Evolutionary conservation across 2,113 vertebrate species (phyloP).

Genomic region (Pimephales promelas): DNA sequence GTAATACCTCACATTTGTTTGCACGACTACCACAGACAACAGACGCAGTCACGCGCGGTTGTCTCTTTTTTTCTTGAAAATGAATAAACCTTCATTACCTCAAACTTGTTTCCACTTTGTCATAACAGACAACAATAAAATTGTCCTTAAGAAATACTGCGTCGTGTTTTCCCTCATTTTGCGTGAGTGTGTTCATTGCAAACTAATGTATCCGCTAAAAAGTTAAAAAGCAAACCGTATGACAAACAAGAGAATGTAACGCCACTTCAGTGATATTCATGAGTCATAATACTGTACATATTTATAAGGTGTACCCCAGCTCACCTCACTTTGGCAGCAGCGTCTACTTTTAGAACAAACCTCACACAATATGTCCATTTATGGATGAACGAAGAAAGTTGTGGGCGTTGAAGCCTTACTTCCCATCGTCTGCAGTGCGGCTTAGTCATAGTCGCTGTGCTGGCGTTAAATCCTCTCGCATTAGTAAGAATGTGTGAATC

Average conservation of each 20-base stretch:
- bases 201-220: no score
- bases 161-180: neutral
- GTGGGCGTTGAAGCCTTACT: slow-evolving; percentile 2
- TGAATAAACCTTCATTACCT: neutral
- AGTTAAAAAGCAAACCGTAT: neutral
- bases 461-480: neutral
- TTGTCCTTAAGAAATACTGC: neutral
- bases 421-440: neutral
- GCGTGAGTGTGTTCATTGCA: neutral
- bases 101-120: neutral
- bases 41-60: neutral
- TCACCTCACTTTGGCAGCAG: neutral
- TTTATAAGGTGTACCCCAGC: neutral
- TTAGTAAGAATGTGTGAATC: slow-evolving; percentile 17
- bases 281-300: neutral
- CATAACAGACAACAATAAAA: neutral
- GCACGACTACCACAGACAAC: neutral
- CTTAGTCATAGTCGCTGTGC: slow-evolving; percentile 11
- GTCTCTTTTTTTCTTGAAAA: neutral
- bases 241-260: neutral
- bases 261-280: neutral
- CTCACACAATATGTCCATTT: neutral
- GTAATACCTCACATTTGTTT: neutral
- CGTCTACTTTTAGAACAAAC: neutral
- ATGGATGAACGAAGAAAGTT: neutral